Conservation (phyloP, 2,113 vertebrate genomes). For the Zosterops japonicus region DNA sequence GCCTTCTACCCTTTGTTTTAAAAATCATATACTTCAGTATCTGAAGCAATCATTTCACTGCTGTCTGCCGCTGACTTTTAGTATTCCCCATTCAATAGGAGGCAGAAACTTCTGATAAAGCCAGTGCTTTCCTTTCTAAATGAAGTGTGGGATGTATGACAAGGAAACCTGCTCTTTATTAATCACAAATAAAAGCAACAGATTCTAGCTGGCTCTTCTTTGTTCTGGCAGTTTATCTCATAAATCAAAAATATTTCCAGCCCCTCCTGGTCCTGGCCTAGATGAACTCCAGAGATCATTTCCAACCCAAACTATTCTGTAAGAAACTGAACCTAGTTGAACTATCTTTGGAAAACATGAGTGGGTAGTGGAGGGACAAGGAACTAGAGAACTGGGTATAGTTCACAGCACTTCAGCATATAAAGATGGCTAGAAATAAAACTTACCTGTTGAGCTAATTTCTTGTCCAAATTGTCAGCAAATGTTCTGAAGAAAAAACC, state of each 20-base stretch:
- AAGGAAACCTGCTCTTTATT: not conserved
- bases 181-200: not conserved
- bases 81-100: not conserved
- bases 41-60: not conserved
- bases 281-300: not conserved
- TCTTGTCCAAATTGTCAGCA: not conserved
- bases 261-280: not conserved
- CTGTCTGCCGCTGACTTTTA: not conserved
- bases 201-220: not conserved
- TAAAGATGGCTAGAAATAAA: not conserved
- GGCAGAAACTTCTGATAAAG: not conserved
- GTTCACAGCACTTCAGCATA: not conserved
- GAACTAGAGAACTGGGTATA: not conserved
- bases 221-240: not conserved
- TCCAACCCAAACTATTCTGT: not conserved
- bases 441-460: not conserved
- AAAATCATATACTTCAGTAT: not conserved
- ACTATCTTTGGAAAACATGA: not conserved
- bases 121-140: not conserved
- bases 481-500: not conserved
- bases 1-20: not conserved
- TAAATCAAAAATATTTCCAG: not conserved
- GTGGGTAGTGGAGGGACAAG: accelerated
- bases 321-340: not conserved
- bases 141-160: not conserved